Percentiles rank a stretch among this genome's conserved stretches.
phyloP scores from a whole-genome alignment of 2,888 invertebrate genomes.

The Iselma pallidipennis region DNA sequence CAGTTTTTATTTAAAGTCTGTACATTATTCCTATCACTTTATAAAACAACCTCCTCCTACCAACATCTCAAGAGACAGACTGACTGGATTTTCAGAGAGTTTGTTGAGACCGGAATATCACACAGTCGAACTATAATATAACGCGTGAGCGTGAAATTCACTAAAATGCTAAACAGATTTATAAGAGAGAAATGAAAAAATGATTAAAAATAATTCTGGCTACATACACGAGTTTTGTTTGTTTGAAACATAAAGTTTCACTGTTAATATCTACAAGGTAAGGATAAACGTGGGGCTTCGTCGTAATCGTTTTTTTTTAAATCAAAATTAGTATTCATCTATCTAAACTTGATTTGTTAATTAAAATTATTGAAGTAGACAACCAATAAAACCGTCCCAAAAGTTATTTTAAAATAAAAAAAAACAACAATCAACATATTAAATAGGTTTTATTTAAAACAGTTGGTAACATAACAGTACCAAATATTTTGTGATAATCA shows the following conservation, averaged over 20 bases:
- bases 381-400: conserved; percentile 1
- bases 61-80: conserved; percentile 23
- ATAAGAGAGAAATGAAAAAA: not conserved
- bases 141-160: conserved; percentile 13
- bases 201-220: no score
- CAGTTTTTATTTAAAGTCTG: conserved; percentile 9
- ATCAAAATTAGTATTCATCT: no score
- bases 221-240: no score
- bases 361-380: not conserved
- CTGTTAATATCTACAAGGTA: no score
- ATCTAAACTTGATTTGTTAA: no score
- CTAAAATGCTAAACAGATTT: conserved; percentile 7
- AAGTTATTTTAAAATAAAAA: no score
- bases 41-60: conserved; percentile 11
- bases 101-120: conserved; percentile 7
- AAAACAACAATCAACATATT: not conserved
- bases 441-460: no score
- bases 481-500: no score
- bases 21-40: conserved; percentile 15
- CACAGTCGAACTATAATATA: not conserved
- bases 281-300: no score
- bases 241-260: no score
- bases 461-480: no score
- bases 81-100: conserved; percentile 11
- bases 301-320: no score